Evolutionary conservation across 2,888 invertebrate species (phyloP), one percentile per base, ranked within the genome.

Genomic region (Allolobophora icterica): DNA sequence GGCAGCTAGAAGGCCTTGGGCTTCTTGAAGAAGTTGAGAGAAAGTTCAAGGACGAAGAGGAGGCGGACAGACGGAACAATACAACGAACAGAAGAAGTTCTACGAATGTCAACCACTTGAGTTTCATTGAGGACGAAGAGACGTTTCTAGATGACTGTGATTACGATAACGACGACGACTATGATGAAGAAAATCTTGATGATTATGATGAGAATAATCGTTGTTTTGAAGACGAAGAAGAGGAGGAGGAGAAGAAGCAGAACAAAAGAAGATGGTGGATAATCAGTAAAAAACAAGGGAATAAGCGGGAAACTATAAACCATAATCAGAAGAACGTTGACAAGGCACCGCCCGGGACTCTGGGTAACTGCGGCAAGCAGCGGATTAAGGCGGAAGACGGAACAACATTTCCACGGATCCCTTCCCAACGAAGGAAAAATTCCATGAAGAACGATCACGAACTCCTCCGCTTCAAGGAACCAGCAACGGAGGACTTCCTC

Each of bases 381-480:
- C n/a, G 30, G n/a, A 30, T n/a, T n/a, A 71, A 71, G n/a, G n/a
- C 6, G 71, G n/a, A 30, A 71, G n/a, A 71, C 30, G 71, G 52
- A 71, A n/a, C 3, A 71, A 8, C 71, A n/a, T 71, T 71, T n/a
- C n/a, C 71, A 30, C 71, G 71, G n/a, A 71, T 8, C 11, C 4
- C 71, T 71, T 71, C 71, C 30, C 71, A 11, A 11, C 71, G 71
- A n/a, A n/a, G 71, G n/a, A 71, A 71, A n/a, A n/a, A 11, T 11
- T 0, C n/a, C 30, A 71, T 0, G 71, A 71, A 13, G 8, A n/a
- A 30, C n/a, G n/a, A n/a, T 71, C 71, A 71, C 71, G 71, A 71
- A n/a, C 71, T 71, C n/a, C 71, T 71, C 71, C 84, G 45, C 21
- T 92, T 92, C 91, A 91, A 89, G 38, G 92, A 92, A 83, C 15